Percentiles rank a stretch among this genome's conserved stretches.
phyloP scores from a whole-genome alignment of 1,140 invertebrate species.

The Tetraneura akinire region DNA sequence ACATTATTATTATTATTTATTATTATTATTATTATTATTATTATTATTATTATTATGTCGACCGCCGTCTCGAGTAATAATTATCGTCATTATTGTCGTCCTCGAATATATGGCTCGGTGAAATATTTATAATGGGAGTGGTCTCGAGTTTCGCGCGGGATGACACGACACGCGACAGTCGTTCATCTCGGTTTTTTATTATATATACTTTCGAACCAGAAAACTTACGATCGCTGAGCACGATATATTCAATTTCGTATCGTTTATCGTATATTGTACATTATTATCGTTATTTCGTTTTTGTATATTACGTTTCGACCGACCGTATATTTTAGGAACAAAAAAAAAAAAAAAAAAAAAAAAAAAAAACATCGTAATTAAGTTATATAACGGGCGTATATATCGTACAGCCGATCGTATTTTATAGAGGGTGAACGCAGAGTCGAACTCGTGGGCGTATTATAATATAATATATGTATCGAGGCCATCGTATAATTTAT shows the following conservation, averaged over 20 bases:
- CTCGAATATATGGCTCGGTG: background rate
- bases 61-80: background rate
- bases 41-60: background rate
- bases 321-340: no score
- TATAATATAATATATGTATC: background rate
- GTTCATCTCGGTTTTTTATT: conserved; percentile 13
- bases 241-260: conserved; percentile 22
- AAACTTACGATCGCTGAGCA: conserved; percentile 13
- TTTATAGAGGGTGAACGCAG: conserved; percentile 20
- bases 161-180: background rate
- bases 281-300: background rate
- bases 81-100: background rate
- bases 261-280: background rate
- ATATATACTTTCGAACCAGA: no score
- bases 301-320: no score
- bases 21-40: no score
- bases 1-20: no score
- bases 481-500: conserved; percentile 41
- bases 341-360: no score
- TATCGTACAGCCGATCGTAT: background rate
- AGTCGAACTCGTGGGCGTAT: conserved; percentile 17
- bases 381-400: conserved; percentile 21
- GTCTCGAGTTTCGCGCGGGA: background rate
- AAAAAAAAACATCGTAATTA: conserved; percentile 23
- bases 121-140: conserved; percentile 18